A percentile compares a stretch with the other conserved stretches of the same genome.
phyloP scores from a whole-genome alignment of 1,140 invertebrate species.

The Vanessa tameamea region DNA sequence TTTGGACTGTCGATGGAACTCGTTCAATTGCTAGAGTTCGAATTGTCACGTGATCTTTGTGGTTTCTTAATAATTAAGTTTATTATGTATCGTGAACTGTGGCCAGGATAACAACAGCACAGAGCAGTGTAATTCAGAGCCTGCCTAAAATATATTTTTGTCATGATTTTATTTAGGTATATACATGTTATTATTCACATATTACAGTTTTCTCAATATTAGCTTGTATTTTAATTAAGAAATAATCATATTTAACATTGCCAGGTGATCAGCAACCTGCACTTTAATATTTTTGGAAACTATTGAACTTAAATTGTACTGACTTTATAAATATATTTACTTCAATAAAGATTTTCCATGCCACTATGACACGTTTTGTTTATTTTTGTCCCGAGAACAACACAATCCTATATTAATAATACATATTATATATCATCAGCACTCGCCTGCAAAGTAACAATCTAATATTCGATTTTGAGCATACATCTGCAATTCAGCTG shows the following conservation, averaged over 20 bases:
- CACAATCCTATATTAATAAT: not conserved
- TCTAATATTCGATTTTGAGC: too few species aligned
- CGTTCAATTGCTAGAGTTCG: conserved; percentile 51
- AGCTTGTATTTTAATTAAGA: conserved; percentile 83
- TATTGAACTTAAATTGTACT: conserved; percentile 83
- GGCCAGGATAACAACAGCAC: conserved; percentile 78
- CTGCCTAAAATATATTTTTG: conserved; percentile 81
- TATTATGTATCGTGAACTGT: conserved; percentile 73
- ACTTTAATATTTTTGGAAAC: conserved; percentile 83
- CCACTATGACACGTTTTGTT: conserved; percentile 59
- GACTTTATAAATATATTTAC: conserved; percentile 83
- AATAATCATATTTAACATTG: conserved; percentile 83
- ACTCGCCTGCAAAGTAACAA: too few species aligned
- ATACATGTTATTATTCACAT: conserved; percentile 81
- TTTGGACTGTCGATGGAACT: conserved; percentile 43
- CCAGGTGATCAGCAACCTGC: conserved; percentile 82
- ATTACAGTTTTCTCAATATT: conserved; percentile 82
- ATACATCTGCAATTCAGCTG: too few species aligned
- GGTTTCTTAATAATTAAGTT: conserved; percentile 74
- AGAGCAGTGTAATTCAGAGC: conserved; percentile 78
- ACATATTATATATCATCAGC: too few species aligned
- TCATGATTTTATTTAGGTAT: conserved; percentile 81
- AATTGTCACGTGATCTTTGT: conserved; percentile 71
- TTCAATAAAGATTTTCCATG: conserved; percentile 83
- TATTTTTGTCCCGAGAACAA: conserved; percentile 8